These are phyloP conservation scores for Ochropleura leucogaster DNA, from an alignment of 2,888 invertebrate species.

Conservation along the genomic window DNA sequence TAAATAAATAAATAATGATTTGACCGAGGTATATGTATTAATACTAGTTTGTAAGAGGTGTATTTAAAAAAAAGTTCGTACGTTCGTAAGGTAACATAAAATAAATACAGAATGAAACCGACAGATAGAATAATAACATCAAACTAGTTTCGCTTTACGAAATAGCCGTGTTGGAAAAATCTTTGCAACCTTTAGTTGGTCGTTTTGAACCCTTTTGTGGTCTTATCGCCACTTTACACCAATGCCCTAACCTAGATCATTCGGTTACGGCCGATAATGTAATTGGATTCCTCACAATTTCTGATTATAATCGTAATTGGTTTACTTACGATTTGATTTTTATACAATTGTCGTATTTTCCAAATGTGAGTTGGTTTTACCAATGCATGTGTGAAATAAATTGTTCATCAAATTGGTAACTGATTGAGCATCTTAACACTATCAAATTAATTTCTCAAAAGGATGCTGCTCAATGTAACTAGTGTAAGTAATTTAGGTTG, in stretches of 20 bases:
- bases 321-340: slow-evolving; percentile 13
- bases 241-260: slow-evolving; percentile 30
- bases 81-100: background rate
- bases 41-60: too few species aligned
- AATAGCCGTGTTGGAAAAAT: slow-evolving; percentile 20
- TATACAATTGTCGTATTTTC: slow-evolving; percentile 6
- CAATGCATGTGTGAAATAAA: background rate
- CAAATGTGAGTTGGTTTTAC: background rate
- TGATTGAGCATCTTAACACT: background rate
- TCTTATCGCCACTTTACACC: slow-evolving; percentile 45
- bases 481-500: too few species aligned
- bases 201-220: slow-evolving; percentile 36
- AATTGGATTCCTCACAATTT: slow-evolving; percentile 40
- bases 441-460: too few species aligned
- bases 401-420: background rate
- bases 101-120: background rate
- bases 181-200: slow-evolving; percentile 23
- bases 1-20: too few species aligned
- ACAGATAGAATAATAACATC: background rate
- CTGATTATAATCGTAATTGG: slow-evolving; percentile 22
- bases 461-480: too few species aligned
- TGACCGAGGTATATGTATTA: too few species aligned
- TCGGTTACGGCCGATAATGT: slow-evolving; percentile 19
- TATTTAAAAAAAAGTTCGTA: too few species aligned
- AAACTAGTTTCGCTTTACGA: slow-evolving; percentile 28